Percentiles rank a stretch among this genome's conserved stretches.
These are phyloP conservation scores for Distichodus sexfasciatus DNA, from an alignment of 2,797 vertebrate species.

Conservation along the genomic window DNA sequence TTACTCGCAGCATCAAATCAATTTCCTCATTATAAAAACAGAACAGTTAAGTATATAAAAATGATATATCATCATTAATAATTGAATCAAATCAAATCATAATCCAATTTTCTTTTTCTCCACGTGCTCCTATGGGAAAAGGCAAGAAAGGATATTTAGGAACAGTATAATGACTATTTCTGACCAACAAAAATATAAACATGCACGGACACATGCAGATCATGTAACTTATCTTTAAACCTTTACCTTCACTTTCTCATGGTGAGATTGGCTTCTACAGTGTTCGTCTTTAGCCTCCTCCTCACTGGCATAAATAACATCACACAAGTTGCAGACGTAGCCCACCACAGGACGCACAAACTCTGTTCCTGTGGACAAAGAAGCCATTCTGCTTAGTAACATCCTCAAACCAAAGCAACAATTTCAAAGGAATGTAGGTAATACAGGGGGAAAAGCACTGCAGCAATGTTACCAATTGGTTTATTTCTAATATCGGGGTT, in stretches of 20 bases:
- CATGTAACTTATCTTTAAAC: too few species aligned
- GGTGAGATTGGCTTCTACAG: slow-evolving; percentile 69
- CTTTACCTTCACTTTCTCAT: slow-evolving; percentile 62
- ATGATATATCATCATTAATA: too few species aligned
- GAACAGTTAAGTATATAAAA: too few species aligned
- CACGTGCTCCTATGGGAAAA: slow-evolving; percentile 39
- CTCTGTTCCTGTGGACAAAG: slow-evolving; percentile 59
- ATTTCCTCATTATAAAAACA: too few species aligned
- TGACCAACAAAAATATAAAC: neutral
- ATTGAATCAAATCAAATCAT: too few species aligned
- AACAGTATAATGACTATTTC: neutral
- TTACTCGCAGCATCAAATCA: too few species aligned
- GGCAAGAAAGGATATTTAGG: neutral
- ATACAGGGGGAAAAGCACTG: neutral
- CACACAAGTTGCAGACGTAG: slow-evolving; percentile 72
- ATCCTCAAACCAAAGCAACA: neutral
- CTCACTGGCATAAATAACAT: slow-evolving; percentile 68
- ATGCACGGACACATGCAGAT: too few species aligned
- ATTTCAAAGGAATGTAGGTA: neutral
- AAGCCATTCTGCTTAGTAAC: neutral
- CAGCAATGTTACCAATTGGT: slow-evolving; percentile 62
- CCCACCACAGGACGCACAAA: slow-evolving; percentile 71
- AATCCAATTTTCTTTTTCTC: neutral
- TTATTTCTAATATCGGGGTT: slow-evolving; percentile 35
- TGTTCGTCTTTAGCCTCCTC: slow-evolving; percentile 70